Conservation (phyloP, 2,888 invertebrate species). For the Himalopsyche anomala region DNA sequence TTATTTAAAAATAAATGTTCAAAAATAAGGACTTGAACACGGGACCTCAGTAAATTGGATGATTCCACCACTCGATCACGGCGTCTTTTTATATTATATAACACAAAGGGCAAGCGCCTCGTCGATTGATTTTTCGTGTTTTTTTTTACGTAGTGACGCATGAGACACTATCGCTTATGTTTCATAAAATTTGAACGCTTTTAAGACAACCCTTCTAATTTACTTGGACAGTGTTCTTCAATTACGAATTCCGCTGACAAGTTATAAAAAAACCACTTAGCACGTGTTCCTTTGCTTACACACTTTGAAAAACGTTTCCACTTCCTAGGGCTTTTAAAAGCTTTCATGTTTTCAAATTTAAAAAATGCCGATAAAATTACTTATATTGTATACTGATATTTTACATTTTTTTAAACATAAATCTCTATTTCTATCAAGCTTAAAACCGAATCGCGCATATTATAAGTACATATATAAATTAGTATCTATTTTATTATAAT, state of each 20-base stretch:
- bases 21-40: too few species aligned
- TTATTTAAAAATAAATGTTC: too few species aligned
- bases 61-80: too few species aligned
- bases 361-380: not conserved
- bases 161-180: not conserved
- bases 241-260: constrained; percentile 22
- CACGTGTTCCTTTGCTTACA: not conserved
- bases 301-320: not conserved
- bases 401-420: too few species aligned
- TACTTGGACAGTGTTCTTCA: constrained; percentile 26
- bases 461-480: too few species aligned
- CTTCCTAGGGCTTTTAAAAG: not conserved
- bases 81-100: too few species aligned
- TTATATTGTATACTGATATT: too few species aligned
- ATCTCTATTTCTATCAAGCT: too few species aligned
- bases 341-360: not conserved
- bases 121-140: constrained; percentile 15
- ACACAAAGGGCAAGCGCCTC: too few species aligned
- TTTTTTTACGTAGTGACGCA: not conserved
- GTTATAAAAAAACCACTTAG: not conserved
- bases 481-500: too few species aligned
- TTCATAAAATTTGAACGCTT: not conserved
- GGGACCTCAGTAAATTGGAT: too few species aligned
- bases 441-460: too few species aligned
- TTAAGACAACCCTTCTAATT: constrained; percentile 1